A percentile compares a stretch with the other conserved stretches of the same genome.
Conservation (phyloP, 2,888 invertebrate genomes). For the Margaritifera margaritifera region DNA sequence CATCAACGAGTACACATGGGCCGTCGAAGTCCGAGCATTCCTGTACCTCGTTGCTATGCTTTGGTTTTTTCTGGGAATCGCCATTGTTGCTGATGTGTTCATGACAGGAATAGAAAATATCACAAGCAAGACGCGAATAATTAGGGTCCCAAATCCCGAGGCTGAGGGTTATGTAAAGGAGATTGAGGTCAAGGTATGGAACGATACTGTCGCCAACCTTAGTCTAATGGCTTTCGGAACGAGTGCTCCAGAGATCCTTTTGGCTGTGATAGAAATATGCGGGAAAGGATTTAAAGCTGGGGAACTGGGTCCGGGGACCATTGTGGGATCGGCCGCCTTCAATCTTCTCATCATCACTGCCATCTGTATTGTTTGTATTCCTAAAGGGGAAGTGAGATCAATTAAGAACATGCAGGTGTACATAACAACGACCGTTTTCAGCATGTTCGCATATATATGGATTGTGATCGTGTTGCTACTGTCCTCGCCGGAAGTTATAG, state of each 20-base stretch:
- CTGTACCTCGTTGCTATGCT: slow-evolving; percentile 76
- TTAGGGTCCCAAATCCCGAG: slow-evolving; percentile 64
- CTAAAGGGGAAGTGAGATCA: slow-evolving; percentile 71
- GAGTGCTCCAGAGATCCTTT: slow-evolving; percentile 76
- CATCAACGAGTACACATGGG: slow-evolving; percentile 75
- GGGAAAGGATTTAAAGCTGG: slow-evolving; percentile 73
- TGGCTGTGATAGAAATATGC: slow-evolving; percentile 75
- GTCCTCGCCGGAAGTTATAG: slow-evolving; percentile 72
- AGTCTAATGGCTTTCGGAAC: slow-evolving; percentile 78
- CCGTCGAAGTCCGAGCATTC: slow-evolving; percentile 69
- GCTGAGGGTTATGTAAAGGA: slow-evolving; percentile 65
- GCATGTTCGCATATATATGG: slow-evolving; percentile 78
- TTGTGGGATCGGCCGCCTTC: slow-evolving; percentile 78
- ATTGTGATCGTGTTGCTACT: slow-evolving; percentile 75
- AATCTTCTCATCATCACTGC: slow-evolving; percentile 76
- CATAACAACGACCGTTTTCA: slow-evolving; percentile 70
- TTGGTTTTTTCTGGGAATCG: slow-evolving; percentile 78
- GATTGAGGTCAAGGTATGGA: slow-evolving; percentile 77
- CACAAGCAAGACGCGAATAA: slow-evolving; percentile 75
- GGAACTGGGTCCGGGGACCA: slow-evolving; percentile 76
- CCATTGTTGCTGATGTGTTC: slow-evolving; percentile 78
- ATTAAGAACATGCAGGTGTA: slow-evolving; percentile 74
- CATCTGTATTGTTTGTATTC: slow-evolving; percentile 75
- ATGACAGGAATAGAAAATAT: slow-evolving; percentile 78
- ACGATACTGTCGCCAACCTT: slow-evolving; percentile 77